Conservation (phyloP, 1,140 invertebrate genomes). For the Scaptomyza hsui region DNA sequence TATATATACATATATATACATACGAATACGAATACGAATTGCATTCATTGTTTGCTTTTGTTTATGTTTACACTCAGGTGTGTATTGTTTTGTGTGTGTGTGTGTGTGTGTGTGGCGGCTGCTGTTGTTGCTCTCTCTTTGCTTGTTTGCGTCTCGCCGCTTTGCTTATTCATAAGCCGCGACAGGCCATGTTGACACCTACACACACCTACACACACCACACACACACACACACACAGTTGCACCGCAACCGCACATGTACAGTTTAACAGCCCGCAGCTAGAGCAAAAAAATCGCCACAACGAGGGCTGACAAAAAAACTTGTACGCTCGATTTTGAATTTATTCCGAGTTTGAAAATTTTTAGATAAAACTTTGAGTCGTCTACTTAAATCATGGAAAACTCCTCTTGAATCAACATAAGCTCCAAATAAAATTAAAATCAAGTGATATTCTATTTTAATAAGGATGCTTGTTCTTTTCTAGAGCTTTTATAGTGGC, state of each 20-base stretch:
- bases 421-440: too few species aligned
- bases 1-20: too few species aligned
- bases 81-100: conserved; percentile 10
- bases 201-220: conserved; percentile 5
- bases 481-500: too few species aligned
- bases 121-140: conserved; percentile 1
- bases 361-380: too few species aligned
- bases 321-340: too few species aligned
- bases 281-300: conserved; percentile 1
- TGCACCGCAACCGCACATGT: background rate
- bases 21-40: background rate
- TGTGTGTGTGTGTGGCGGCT: conserved; percentile 3
- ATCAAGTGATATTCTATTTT: background rate
- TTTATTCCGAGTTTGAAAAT: too few species aligned
- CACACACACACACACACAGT: background rate
- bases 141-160: conserved; percentile 26
- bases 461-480: too few species aligned
- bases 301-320: conserved; percentile 1
- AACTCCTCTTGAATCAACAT: background rate
- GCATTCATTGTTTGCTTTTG: conserved; percentile 17
- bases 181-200: conserved; percentile 47
- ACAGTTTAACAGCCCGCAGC: conserved; percentile 13
- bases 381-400: too few species aligned
- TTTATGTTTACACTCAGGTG: background rate
- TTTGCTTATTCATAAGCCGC: conserved; percentile 62